Evolutionary conservation across 2,113 vertebrate species (phyloP).

Genomic region (Ciconia maguari): DNA sequence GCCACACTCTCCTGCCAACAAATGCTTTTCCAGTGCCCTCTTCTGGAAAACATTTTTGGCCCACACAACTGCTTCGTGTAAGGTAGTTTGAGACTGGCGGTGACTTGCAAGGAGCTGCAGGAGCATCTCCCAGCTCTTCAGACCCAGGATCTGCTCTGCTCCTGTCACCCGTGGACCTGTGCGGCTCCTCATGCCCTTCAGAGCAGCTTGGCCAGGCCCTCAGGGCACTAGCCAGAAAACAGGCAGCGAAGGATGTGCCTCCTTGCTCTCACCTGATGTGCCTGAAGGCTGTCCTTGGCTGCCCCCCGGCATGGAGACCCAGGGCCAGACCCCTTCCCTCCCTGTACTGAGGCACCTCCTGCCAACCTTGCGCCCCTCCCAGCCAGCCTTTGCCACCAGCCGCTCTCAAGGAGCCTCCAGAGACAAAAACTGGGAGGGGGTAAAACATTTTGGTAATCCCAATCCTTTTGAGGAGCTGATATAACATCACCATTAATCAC

Average conservation of each 20-base stretch:
- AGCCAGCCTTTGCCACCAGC: not conserved
- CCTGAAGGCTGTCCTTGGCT: not conserved
- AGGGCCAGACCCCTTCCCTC: not conserved
- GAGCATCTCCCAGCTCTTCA: not conserved
- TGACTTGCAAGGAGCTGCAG: not conserved
- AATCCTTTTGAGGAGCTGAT: not conserved
- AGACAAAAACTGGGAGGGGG: not conserved
- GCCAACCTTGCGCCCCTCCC: not conserved
- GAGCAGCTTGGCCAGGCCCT: not conserved
- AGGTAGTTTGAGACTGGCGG: not conserved
- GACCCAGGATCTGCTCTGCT: not conserved
- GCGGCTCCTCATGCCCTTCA: not conserved
- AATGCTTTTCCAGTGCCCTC: conserved; percentile 66
- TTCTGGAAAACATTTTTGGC: conserved; percentile 56
- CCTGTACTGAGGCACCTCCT: not conserved
- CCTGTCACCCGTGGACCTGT: not conserved
- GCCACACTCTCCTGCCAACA: not conserved
- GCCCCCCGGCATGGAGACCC: not conserved
- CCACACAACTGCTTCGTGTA: not conserved
- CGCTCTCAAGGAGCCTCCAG: not conserved
- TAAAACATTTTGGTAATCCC: not conserved
- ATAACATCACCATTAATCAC: not conserved
- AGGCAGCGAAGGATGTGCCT: not conserved
- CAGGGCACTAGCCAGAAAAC: not conserved
- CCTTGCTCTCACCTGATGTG: not conserved